Evolutionary conservation across 2,888 invertebrate genomes (phyloP), one percentile per base, ranked within the genome.

Genomic region (Elysia crispata): DNA sequence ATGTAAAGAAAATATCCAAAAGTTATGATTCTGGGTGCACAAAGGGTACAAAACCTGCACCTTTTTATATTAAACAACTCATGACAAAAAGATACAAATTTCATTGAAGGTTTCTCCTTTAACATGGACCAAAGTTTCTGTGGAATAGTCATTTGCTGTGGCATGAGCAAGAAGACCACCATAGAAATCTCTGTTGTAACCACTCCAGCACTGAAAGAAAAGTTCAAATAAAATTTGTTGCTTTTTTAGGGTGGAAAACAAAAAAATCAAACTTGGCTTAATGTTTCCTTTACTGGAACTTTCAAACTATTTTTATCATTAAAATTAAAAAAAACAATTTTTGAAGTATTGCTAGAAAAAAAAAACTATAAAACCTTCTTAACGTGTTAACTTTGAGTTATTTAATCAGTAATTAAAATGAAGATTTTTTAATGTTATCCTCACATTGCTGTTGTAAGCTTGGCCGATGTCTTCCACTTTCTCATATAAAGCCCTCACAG

Each of bases 111-210:
- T 28, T 49, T 20, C 28, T 13, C 78, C 78, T 73, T 64, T 64
- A 64, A 57, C 79, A 74, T 74, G 67, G 57, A 67, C 25, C 25
- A 79, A 54, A 23, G 33, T 6, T n/a, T 67, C 67, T 30, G 18
- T 13, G 31, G 50, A 50, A n/a, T 11, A 30, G 41, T 31, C 20
- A 13, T 49, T 8, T 3, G 28, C 13, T 28, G 64, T 20, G 18
- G 57, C 49, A 57, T 31, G 49, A 23, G 74, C 25, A 11, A 79
- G 50, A 3, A 74, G 54, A 30, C 79, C 79, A 50, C 74, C 74
- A 67, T 54, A 74, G 62, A 74, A 79, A 23, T 79, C 67, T 74
- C 57, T 66, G 67, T 79, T 79, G 64, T 54, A 79, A 20, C 79
- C 74, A 23, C 54, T 54, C 28, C 73, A 57, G 67, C 74, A 67